These are phyloP conservation scores for Ceratotherium simum DNA, from an alignment of 2,113 vertebrate species.

Conservation along the genomic window DNA sequence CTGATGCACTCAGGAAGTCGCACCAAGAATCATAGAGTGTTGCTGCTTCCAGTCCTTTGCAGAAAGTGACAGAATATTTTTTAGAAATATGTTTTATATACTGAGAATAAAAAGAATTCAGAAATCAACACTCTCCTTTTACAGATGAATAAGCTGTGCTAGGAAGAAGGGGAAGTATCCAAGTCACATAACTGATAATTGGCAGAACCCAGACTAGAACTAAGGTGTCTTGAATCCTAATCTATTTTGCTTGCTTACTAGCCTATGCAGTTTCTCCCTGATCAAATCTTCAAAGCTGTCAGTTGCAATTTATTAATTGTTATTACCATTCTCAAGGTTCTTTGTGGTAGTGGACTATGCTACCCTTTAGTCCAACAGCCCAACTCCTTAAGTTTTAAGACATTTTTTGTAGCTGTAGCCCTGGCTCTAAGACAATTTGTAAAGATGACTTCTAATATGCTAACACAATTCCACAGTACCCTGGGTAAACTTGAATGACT, in stretches of 20 bases:
- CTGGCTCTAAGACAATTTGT: background rate
- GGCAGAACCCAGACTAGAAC: background rate
- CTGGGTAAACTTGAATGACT: background rate
- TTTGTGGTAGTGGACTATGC: background rate
- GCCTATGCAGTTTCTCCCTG: background rate
- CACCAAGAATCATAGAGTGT: background rate
- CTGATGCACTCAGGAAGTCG: background rate
- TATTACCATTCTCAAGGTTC: background rate
- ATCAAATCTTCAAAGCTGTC: background rate
- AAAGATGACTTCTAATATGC: background rate
- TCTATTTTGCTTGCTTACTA: background rate
- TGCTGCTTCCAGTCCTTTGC: background rate
- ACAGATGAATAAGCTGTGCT: background rate
- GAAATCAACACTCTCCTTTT: background rate
- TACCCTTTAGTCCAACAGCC: background rate
- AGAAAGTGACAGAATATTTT: background rate
- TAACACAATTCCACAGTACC: background rate
- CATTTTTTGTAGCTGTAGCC: background rate
- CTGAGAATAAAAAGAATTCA: background rate
- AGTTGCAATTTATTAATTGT: background rate
- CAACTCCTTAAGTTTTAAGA: background rate
- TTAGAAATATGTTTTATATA: background rate
- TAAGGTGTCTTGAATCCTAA: background rate
- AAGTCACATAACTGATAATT: background rate
- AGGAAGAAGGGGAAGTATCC: background rate